Conservation (phyloP, 2,888 invertebrate genomes). For the Apamea epomidion region DNA sequence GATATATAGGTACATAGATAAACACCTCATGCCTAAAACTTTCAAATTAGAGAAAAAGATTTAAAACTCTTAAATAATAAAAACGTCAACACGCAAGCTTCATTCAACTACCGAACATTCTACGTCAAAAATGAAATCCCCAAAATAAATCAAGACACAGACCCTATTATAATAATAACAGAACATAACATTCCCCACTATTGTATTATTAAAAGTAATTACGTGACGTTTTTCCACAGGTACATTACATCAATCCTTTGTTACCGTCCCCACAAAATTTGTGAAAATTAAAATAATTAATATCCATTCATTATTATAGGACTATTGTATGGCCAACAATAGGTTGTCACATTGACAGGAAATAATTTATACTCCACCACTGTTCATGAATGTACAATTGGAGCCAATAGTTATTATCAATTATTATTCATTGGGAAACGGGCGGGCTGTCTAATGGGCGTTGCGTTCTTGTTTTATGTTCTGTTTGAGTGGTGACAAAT, state of each 20-base stretch:
- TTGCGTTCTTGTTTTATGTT: slow-evolving; percentile 29
- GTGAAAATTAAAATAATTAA: slow-evolving; percentile 71
- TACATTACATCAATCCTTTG: slow-evolving; percentile 25
- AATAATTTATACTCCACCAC: slow-evolving; percentile 72
- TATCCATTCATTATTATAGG: slow-evolving; percentile 66
- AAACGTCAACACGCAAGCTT: not conserved
- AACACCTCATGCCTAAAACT: not conserved
- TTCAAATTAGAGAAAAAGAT: not conserved
- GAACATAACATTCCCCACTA: not conserved
- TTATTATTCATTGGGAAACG: slow-evolving; percentile 49
- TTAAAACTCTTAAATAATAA: not conserved
- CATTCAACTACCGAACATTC: not conserved
- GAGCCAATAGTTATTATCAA: slow-evolving; percentile 48
- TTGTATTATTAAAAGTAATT: not conserved
- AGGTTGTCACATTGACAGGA: slow-evolving; percentile 69
- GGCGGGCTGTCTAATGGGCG: slow-evolving; percentile 18
- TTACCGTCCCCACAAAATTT: slow-evolving; percentile 33
- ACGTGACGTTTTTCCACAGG: slow-evolving; percentile 26
- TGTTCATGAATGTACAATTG: slow-evolving; percentile 69
- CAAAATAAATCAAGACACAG: slow-evolving; percentile 6
- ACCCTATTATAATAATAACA: not conserved
- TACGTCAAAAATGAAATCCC: not conserved
- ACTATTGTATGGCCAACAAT: slow-evolving; percentile 72
- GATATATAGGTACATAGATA: not conserved
- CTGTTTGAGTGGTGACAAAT: slow-evolving; percentile 10